Conservation (phyloP, 2,797 vertebrate species). For the Brachymystax lenok region DNA sequence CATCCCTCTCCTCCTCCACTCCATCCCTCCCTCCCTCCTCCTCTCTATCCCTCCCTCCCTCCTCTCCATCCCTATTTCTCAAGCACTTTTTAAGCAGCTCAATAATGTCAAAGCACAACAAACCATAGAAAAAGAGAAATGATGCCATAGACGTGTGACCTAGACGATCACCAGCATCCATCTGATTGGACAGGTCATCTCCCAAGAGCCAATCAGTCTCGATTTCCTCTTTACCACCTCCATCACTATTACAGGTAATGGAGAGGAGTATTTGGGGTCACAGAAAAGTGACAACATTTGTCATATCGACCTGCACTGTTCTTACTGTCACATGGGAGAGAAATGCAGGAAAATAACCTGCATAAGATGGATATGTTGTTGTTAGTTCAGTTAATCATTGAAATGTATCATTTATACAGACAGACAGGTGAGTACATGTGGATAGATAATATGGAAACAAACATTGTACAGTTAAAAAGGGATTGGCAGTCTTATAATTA, state of each 20-base stretch:
- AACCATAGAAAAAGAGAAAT: neutral
- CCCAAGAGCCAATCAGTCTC: conserved; percentile 26
- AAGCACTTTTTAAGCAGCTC: conserved; percentile 40
- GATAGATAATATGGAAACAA: no score
- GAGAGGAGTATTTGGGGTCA: conserved; percentile 59
- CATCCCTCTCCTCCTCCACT: neutral
- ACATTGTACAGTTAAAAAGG: no score
- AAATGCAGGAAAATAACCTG: no score
- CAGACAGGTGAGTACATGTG: no score
- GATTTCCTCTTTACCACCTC: conserved; percentile 16
- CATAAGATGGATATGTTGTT: no score
- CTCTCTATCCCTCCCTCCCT: neutral
- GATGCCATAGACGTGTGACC: neutral
- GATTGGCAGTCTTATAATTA: no score
- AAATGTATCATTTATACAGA: no score
- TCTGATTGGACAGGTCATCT: conserved; percentile 9
- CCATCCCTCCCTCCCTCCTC: neutral
- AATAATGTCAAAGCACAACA: conserved; percentile 46
- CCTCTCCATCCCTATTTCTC: conserved; percentile 40
- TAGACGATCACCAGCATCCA: neutral
- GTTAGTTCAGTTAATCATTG: no score
- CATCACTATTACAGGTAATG: conserved; percentile 53
- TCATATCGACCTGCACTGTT: conserved; percentile 61
- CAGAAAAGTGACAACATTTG: conserved; percentile 69
- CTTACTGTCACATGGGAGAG: conserved; percentile 45